Evolutionary conservation across 2,888 invertebrate species (phyloP).

Genomic region (Eupelmus urozonus): DNA sequence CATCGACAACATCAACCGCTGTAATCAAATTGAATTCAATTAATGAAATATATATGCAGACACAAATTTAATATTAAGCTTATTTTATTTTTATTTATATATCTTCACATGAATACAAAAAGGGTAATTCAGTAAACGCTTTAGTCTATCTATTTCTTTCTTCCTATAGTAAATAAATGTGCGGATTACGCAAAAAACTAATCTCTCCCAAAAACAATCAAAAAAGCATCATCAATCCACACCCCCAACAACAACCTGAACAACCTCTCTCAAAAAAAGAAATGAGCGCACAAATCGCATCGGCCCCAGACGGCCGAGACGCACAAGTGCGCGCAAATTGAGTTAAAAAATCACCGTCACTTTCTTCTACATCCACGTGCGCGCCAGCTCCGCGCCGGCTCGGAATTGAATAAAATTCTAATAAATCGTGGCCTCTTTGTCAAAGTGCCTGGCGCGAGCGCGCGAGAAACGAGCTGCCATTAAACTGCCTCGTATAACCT

Average conservation of each 20-base stretch:
- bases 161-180: too few species aligned
- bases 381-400: neutral
- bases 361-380: slow-evolving; percentile 2
- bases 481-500: slow-evolving; percentile 44
- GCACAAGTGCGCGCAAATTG: slow-evolving; percentile 1
- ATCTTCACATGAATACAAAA: too few species aligned
- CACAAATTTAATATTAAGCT: too few species aligned
- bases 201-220: too few species aligned
- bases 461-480: slow-evolving; percentile 31
- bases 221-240: too few species aligned
- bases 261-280: neutral
- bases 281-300: slow-evolving; percentile 21
- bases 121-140: too few species aligned
- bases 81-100: too few species aligned
- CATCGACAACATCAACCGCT: slow-evolving; percentile 65
- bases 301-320: neutral
- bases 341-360: slow-evolving; percentile 37
- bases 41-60: too few species aligned
- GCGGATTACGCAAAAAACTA: too few species aligned
- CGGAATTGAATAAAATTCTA: slow-evolving; percentile 49
- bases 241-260: too few species aligned
- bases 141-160: too few species aligned
- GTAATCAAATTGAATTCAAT: slow-evolving; percentile 19
- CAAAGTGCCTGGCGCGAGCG: slow-evolving; percentile 20
- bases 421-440: slow-evolving; percentile 48